Percentiles rank a stretch among this genome's conserved stretches.
Evolutionary conservation across 2,113 vertebrate genomes (phyloP).

Genomic region (Cyprinodon variegatus): DNA sequence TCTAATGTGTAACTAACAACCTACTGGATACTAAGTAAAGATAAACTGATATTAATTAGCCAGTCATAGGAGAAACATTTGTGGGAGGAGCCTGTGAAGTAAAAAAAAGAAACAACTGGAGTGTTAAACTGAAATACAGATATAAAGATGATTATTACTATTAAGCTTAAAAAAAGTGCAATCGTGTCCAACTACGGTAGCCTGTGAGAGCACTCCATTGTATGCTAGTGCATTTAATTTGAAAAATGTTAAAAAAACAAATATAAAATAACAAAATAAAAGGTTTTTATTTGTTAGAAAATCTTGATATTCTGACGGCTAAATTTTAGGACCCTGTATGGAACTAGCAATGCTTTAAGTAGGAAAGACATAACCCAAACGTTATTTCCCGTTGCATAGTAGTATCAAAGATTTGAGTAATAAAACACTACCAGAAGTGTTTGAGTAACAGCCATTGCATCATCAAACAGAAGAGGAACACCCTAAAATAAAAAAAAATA

Average conservation of each 20-base stretch:
- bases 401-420: neutral
- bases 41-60: neutral
- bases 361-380: neutral
- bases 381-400: neutral
- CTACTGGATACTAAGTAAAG: neutral
- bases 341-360: neutral
- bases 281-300: neutral
- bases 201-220: neutral
- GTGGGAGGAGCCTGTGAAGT: neutral
- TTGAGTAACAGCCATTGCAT: conserved; percentile 2
- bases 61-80: neutral
- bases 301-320: neutral
- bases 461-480: conserved; percentile 12
- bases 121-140: neutral
- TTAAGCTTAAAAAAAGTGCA: neutral
- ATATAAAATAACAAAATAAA: neutral
- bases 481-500: conserved; percentile 18
- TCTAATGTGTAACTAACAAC: neutral
- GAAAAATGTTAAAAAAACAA: too few species aligned
- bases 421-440: neutral
- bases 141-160: neutral
- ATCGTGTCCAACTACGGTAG: neutral
- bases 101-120: neutral
- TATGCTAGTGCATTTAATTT: neutral
- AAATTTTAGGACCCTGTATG: neutral